Conservation (phyloP, 2,888 invertebrate genomes). For the Baronia brevicornis region DNA sequence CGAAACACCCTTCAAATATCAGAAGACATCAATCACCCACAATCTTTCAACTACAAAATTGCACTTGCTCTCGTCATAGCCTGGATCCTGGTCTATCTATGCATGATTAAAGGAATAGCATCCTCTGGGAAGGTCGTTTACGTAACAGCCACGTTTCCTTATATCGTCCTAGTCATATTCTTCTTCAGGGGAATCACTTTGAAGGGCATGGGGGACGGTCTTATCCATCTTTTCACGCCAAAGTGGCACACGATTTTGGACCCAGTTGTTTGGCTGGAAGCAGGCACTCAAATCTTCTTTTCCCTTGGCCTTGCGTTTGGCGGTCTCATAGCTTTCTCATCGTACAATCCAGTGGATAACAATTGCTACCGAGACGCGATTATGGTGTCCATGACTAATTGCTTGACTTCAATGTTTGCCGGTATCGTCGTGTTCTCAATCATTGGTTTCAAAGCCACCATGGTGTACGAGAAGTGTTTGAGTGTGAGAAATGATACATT, state of each 20-base stretch:
- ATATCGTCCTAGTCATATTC: constrained; percentile 95
- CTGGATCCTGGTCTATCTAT: constrained; percentile 96
- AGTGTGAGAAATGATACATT: constrained; percentile 78
- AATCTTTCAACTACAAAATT: constrained; percentile 94
- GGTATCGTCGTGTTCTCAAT: constrained; percentile 97
- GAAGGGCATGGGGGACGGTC: constrained; percentile 89
- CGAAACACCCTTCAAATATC: constrained; percentile 93
- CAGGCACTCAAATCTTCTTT: constrained; percentile 98
- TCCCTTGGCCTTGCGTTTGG: constrained; percentile 97
- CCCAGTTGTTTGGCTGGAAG: constrained; percentile 97
- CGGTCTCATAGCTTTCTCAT: constrained; percentile 95
- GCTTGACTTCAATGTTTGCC: constrained; percentile 97
- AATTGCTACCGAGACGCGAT: constrained; percentile 96
- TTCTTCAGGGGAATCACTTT: constrained; percentile 95
- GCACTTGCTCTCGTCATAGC: constrained; percentile 89
- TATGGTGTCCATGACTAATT: constrained; percentile 93
- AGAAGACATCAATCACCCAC: constrained; percentile 89
- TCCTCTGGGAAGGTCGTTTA: constrained; percentile 98
- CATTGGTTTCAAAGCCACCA: constrained; percentile 93
- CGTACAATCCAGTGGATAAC: constrained; percentile 97
- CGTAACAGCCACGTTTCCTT: constrained; percentile 97
- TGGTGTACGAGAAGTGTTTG: constrained; percentile 86
- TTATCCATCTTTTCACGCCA: constrained; percentile 92
- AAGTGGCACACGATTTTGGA: constrained; percentile 93
- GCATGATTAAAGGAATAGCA: constrained; percentile 98